Evolutionary conservation across 2,888 invertebrate species (phyloP).

Genomic region (Chironomus riparius): DNA sequence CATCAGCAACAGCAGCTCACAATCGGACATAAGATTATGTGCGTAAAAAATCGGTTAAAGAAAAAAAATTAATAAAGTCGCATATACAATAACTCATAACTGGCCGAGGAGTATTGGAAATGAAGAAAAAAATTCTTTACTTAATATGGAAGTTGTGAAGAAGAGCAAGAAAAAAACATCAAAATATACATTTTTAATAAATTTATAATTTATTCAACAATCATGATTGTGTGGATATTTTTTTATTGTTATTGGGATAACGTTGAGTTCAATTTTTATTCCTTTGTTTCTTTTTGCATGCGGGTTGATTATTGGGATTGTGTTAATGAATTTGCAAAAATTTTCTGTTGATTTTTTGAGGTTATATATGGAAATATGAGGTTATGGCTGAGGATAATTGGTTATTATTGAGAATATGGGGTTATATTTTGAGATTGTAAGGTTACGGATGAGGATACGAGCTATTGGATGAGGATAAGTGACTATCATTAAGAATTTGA

Average conservation of each 20-base stretch:
- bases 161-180: not conserved
- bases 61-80: slow-evolving; percentile 20
- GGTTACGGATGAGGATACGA: no score
- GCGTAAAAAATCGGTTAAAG: slow-evolving; percentile 21
- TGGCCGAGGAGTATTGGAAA: not conserved
- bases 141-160: not conserved
- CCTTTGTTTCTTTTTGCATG: not conserved
- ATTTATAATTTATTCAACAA: slow-evolving; percentile 10
- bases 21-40: slow-evolving; percentile 17
- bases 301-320: not conserved
- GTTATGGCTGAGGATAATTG: no score
- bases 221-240: not conserved
- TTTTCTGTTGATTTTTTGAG: no score
- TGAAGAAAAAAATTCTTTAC: not conserved
- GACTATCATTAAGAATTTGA: no score
- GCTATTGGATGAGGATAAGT: no score
- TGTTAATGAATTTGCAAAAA: no score
- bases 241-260: not conserved
- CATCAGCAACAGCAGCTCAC: slow-evolving; percentile 1
- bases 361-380: no score
- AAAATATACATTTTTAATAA: slow-evolving; percentile 6
- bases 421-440: no score
- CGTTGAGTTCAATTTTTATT: not conserved
- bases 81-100: slow-evolving; percentile 16
- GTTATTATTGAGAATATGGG: no score